phyloP scores from a whole-genome alignment of 2,113 vertebrate species.

The Carlito syrichta region DNA sequence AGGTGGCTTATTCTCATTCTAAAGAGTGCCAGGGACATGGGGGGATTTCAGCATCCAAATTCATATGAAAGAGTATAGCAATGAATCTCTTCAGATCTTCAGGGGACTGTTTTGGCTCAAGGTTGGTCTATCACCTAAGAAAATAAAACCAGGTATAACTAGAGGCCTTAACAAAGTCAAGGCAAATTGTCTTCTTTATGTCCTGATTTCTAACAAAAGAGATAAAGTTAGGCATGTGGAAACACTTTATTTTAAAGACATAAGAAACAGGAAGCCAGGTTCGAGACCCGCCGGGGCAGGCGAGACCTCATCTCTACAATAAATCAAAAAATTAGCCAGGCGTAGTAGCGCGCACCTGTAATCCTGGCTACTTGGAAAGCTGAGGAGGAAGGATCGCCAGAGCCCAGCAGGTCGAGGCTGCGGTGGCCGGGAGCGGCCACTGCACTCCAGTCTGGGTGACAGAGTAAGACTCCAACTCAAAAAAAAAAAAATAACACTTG shows the following conservation, averaged over 20 bases:
- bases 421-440: too few species aligned
- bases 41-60: neutral
- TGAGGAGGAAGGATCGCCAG: too few species aligned
- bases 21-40: neutral
- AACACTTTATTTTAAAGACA: neutral
- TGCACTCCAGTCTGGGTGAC: too few species aligned
- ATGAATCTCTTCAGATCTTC: neutral
- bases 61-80: neutral
- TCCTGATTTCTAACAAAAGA: neutral
- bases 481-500: constrained; percentile 18
- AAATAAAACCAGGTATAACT: neutral
- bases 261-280: too few species aligned
- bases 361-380: too few species aligned
- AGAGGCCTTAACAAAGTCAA: constrained; percentile 5
- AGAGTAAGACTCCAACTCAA: too few species aligned
- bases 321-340: too few species aligned
- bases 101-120: neutral
- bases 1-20: neutral
- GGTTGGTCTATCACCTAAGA: neutral
- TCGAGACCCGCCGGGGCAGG: too few species aligned
- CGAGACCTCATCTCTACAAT: too few species aligned
- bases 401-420: too few species aligned
- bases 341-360: too few species aligned
- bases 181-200: neutral
- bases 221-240: neutral